Percentiles rank a stretch among this genome's conserved stretches.
Evolutionary conservation across 2,113 vertebrate genomes (phyloP).

Genomic region (Catharus bicknelli): DNA sequence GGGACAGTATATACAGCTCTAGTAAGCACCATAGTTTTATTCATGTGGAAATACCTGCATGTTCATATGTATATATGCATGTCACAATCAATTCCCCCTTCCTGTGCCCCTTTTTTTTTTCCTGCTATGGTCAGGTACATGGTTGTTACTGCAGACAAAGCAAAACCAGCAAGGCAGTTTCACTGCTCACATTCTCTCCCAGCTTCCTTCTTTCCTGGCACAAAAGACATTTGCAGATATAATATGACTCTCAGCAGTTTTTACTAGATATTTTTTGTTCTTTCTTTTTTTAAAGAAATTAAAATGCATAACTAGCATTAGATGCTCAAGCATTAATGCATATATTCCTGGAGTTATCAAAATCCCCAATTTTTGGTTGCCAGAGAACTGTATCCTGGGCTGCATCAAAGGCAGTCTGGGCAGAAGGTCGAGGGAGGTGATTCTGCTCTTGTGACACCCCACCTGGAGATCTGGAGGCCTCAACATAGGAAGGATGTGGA

Average conservation of each 20-base stretch:
- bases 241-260: not conserved
- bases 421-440: not conserved
- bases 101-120: not conserved
- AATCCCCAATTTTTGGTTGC: not conserved
- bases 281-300: not conserved
- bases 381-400: not conserved
- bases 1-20: not conserved
- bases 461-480: not conserved
- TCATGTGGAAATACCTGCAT: constrained; percentile 9
- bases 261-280: not conserved
- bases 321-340: not conserved
- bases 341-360: not conserved
- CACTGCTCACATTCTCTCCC: not conserved
- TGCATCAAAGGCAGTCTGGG: not conserved
- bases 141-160: not conserved
- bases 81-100: constrained; percentile 10
- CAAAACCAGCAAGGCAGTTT: not conserved
- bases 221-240: not conserved
- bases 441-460: not conserved
- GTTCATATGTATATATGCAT: not conserved
- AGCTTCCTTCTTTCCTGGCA: not conserved
- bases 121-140: not conserved
- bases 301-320: not conserved
- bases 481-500: not conserved
- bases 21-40: not conserved